Evolutionary conservation across 2,888 invertebrate genomes (phyloP).

Genomic region (Gonocerus acuteangulatus): DNA sequence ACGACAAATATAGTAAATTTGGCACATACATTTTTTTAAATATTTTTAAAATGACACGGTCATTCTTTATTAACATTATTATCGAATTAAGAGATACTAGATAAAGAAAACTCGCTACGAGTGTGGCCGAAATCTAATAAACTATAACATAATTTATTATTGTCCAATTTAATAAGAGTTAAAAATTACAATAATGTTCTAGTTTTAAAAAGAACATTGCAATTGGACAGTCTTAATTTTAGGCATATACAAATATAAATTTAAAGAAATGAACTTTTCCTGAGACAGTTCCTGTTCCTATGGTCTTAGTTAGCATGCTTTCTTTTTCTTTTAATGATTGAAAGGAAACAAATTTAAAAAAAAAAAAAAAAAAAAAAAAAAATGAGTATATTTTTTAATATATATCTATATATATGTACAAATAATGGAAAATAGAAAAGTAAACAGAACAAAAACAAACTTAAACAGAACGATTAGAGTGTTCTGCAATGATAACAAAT

Average conservation of each 20-base stretch:
- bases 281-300: slow-evolving; percentile 17
- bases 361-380: slow-evolving; percentile 18
- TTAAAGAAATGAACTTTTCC: slow-evolving; percentile 11
- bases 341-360: slow-evolving; percentile 2
- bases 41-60: background rate
- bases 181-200: slow-evolving; percentile 6
- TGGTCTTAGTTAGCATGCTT: slow-evolving; percentile 20
- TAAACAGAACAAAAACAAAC: slow-evolving; percentile 13
- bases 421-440: slow-evolving; percentile 5
- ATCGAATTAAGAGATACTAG: background rate
- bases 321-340: background rate
- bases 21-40: slow-evolving; percentile 23
- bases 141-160: slow-evolving; percentile 23
- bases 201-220: slow-evolving; percentile 17
- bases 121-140: slow-evolving; percentile 19
- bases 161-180: slow-evolving; percentile 24
- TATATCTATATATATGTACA: slow-evolving; percentile 7
- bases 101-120: slow-evolving; percentile 11
- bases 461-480: slow-evolving; percentile 1
- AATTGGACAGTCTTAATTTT: slow-evolving; percentile 28
- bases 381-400: slow-evolving; percentile 6
- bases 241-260: slow-evolving; percentile 2
- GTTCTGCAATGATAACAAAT: slow-evolving; percentile 20
- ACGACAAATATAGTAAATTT: slow-evolving; percentile 16
- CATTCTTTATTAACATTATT: background rate